Evolutionary conservation across 1,140 invertebrate species (phyloP), one percentile per base, ranked within the genome.

Genomic region (Lasioglossum baleicum): DNA sequence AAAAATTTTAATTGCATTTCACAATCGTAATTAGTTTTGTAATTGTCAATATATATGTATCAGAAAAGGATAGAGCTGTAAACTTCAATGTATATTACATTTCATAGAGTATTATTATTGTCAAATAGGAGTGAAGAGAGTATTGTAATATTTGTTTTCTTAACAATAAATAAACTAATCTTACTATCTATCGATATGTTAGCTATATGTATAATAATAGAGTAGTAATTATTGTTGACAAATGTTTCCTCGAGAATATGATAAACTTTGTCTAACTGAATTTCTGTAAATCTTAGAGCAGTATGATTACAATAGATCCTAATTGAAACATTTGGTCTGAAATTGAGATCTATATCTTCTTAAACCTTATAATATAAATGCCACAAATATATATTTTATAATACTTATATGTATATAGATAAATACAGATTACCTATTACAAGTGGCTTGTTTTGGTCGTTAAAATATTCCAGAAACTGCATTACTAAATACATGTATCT

Each of bases 301-400:
- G 31, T 66, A 65, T 20, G 63, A 68, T 81, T 70, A 66, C 44
- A 69, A 81, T 72, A 73, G 73, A 74, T 48, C 51, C 20, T 81
- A 67, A 83, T 76, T 61, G 56, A 64, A 68, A 74, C 48, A 67
- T 84, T 81, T 81, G 83, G 78, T 77, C 79, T 85, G 84, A 73
- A 67, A 74, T 48, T 85, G 83, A 85, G 83, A 85, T 85, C 83
- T 84, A 75, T 73, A 84, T 75, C 58, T 80, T 26, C 67, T 81
- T 81, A 81, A 60, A 81, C 65, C 11, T 64, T 82, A 71, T 40
- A 26, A 72, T 35, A 75, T 84, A 86, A 84, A 81, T 85, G 83
- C 83, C 35, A 75, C 42, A 75, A 85, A 79, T 71, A 68, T 76
- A 66, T 44, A 56, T 70, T 73, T 73, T n/a, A 56, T 61, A 42